phyloP scores from a whole-genome alignment of 2,113 vertebrate genomes.

The Pipa parva region DNA sequence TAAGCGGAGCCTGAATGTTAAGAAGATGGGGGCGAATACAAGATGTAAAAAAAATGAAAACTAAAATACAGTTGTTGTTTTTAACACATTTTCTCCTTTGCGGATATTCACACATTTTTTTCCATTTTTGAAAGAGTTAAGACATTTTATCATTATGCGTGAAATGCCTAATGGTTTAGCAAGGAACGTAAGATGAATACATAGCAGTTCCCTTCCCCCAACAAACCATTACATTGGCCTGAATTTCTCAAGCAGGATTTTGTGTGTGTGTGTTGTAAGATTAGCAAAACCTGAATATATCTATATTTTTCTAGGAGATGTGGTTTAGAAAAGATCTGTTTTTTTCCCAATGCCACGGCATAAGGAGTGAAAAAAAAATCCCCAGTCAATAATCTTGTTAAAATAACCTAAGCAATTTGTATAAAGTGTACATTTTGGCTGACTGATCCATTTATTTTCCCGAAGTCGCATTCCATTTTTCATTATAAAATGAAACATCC shows the following conservation, averaged over 20 bases:
- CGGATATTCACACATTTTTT: constrained; percentile 38
- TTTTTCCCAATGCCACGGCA: constrained; percentile 74
- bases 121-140: constrained; percentile 35
- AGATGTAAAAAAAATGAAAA: constrained; percentile 48
- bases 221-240: constrained; percentile 70
- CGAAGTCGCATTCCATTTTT: constrained; percentile 79
- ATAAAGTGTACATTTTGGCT: constrained; percentile 78
- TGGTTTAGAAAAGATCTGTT: constrained; percentile 81
- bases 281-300: constrained; percentile 74
- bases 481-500: constrained; percentile 75
- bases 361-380: constrained; percentile 77
- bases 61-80: constrained; percentile 42
- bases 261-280: constrained; percentile 70
- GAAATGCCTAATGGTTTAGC: constrained; percentile 58
- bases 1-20: neutral
- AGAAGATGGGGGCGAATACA: constrained; percentile 25
- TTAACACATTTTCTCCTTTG: neutral
- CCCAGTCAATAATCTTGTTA: constrained; percentile 83
- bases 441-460: constrained; percentile 81
- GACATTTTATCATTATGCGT: constrained; percentile 61
- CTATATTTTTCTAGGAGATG: constrained; percentile 73
- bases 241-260: constrained; percentile 62
- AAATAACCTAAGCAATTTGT: constrained; percentile 83
- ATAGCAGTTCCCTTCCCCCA: constrained; percentile 47
- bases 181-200: constrained; percentile 62